phyloP scores from a whole-genome alignment of 2,797 vertebrate species.

The Pseudotriccus pelzelni region DNA sequence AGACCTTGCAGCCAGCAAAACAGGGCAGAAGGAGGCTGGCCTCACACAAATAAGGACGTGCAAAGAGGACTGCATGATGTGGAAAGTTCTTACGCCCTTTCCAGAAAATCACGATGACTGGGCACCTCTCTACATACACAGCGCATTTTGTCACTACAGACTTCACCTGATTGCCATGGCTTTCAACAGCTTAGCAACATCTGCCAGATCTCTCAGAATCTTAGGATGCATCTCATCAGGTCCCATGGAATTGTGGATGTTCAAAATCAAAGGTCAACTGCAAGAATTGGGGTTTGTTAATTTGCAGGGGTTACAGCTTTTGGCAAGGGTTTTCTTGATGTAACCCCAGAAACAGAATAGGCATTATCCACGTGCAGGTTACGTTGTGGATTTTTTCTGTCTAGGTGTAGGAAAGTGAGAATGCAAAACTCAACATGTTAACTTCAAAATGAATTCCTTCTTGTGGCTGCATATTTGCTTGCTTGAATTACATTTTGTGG shows the following conservation, averaged over 20 bases:
- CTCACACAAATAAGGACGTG: background rate
- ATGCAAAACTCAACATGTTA: background rate
- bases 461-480: background rate
- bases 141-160: background rate
- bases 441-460: background rate
- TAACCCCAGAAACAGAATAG: background rate
- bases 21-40: fast-evolving
- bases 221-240: background rate
- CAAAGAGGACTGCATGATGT: too few species aligned
- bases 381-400: background rate
- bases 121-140: background rate
- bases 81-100: background rate
- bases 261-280: background rate
- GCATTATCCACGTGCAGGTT: background rate
- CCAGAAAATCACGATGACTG: background rate
- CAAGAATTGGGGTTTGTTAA: background rate
- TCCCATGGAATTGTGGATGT: background rate
- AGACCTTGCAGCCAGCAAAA: background rate
- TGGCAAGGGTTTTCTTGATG: background rate
- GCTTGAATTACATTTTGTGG: background rate
- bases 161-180: background rate
- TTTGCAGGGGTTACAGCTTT: background rate
- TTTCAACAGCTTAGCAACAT: background rate
- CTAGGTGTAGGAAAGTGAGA: background rate
- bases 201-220: background rate